Percentiles rank a stretch among this genome's conserved stretches.
Evolutionary conservation across 2,888 invertebrate species (phyloP).

Genomic region (Nomada flava): DNA sequence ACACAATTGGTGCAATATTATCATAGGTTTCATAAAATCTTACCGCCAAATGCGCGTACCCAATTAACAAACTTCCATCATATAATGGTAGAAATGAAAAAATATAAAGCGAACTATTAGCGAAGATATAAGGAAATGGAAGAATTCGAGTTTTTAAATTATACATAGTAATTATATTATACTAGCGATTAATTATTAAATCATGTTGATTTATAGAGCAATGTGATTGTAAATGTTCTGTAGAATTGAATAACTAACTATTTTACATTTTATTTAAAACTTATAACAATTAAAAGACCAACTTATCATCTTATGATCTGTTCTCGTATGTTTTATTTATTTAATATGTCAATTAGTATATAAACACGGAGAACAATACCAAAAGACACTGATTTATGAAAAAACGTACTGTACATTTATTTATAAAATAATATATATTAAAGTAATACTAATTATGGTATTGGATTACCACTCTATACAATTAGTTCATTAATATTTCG

Average conservation of each 20-base stretch:
- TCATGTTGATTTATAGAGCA: background rate
- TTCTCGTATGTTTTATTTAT: background rate
- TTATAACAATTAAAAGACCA: constrained; percentile 20
- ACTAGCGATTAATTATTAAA: background rate
- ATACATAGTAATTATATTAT: background rate
- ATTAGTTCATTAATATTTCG: constrained; percentile 52
- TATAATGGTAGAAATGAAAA: constrained; percentile 99
- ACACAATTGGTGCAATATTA: constrained; percentile 99
- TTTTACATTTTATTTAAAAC: constrained; percentile 21
- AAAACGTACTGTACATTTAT: constrained; percentile 82
- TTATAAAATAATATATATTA: constrained; percentile 78
- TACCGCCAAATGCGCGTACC: constrained; percentile 93
- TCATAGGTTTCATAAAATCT: constrained; percentile 97
- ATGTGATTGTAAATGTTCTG: constrained; percentile 3
- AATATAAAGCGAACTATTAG: constrained; percentile 98
- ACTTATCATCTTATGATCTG: background rate
- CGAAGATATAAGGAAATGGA: background rate
- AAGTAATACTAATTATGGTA: constrained; percentile 69
- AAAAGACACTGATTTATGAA: constrained; percentile 46
- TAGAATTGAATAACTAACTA: background rate
- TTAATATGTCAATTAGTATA: background rate
- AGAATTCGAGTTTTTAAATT: background rate
- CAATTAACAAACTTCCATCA: constrained; percentile 99
- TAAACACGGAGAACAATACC: background rate
- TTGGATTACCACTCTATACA: constrained; percentile 65